Evolutionary conservation across 2,888 invertebrate genomes (phyloP).

Genomic region (Drosophila nigricruria): DNA sequence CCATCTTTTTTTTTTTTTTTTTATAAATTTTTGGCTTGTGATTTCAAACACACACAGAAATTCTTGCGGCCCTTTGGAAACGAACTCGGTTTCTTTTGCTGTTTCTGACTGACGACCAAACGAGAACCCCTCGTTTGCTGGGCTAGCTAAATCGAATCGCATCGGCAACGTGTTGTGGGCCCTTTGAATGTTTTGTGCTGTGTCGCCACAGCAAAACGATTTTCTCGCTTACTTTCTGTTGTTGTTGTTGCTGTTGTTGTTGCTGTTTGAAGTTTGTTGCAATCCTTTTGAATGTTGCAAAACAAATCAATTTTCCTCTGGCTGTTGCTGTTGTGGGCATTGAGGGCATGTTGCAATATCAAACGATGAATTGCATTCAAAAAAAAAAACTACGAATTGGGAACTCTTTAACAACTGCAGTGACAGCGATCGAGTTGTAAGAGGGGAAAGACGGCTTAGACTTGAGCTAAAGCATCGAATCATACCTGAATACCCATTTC

Average conservation of each 20-base stretch:
- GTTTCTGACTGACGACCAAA: slow-evolving; percentile 37
- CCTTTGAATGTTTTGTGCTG: slow-evolving; percentile 55
- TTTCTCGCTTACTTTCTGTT: slow-evolving; percentile 17
- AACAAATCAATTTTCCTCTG: slow-evolving; percentile 69
- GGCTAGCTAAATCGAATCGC: slow-evolving; percentile 34
- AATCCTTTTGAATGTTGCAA: slow-evolving; percentile 67
- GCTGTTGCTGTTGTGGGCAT: slow-evolving; percentile 29
- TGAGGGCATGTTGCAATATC: slow-evolving; percentile 54
- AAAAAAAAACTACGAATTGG: slow-evolving; percentile 19
- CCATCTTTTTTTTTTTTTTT: not conserved
- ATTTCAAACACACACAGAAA: slow-evolving; percentile 7
- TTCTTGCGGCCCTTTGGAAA: slow-evolving; percentile 15
- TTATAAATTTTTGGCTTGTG: slow-evolving; percentile 13
- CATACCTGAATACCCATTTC: not conserved
- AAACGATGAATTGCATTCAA: slow-evolving; percentile 65
- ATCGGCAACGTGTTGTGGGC: slow-evolving; percentile 48
- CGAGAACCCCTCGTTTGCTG: slow-evolving; percentile 16
- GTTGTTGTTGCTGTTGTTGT: slow-evolving; percentile 19
- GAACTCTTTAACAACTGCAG: slow-evolving; percentile 26
- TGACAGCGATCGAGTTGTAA: slow-evolving; percentile 15
- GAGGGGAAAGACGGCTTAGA: not conserved
- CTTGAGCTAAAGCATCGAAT: not conserved
- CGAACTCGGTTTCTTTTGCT: slow-evolving; percentile 28
- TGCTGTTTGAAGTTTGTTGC: slow-evolving; percentile 42
- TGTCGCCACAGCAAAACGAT: slow-evolving; percentile 57